Conservation (phyloP, 2,113 vertebrate species). For the Alectura lathami region DNA sequence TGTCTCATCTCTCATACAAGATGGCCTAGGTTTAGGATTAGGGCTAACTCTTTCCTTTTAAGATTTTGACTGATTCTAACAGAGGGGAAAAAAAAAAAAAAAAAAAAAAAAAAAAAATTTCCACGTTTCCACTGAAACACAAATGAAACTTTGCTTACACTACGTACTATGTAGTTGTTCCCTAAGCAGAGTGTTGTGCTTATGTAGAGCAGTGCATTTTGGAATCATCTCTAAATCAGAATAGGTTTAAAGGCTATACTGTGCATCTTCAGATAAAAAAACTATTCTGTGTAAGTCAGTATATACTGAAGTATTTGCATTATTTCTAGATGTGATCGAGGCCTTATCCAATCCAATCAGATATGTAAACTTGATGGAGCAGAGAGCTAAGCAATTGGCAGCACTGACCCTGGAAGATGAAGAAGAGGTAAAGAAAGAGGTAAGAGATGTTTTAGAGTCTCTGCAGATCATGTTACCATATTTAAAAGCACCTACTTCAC, state of each 20-base stretch:
- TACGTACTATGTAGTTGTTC: neutral
- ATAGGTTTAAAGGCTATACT: neutral
- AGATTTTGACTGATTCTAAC: neutral
- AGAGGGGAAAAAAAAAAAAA: neutral
- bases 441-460: conserved; percentile 50
- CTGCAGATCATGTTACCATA: neutral
- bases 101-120: too few relatives aligned
- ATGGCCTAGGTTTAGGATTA: neutral
- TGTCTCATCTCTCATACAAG: neutral
- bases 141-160: neutral
- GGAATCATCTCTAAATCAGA: neutral
- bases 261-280: neutral
- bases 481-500: neutral
- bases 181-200: neutral
- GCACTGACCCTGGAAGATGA: conserved; percentile 95
- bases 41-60: neutral
- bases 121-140: neutral
- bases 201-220: neutral
- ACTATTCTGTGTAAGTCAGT: neutral
- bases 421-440: conserved; percentile 93
- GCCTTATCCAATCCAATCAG: conserved; percentile 98
- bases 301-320: conserved; percentile 17
- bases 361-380: conserved; percentile 97
- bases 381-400: conserved; percentile 93
- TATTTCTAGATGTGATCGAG: conserved; percentile 90